These are phyloP conservation scores for Gonocerus acuteangulatus DNA, from an alignment of 2,888 invertebrate genomes.

Conservation along the genomic window DNA sequence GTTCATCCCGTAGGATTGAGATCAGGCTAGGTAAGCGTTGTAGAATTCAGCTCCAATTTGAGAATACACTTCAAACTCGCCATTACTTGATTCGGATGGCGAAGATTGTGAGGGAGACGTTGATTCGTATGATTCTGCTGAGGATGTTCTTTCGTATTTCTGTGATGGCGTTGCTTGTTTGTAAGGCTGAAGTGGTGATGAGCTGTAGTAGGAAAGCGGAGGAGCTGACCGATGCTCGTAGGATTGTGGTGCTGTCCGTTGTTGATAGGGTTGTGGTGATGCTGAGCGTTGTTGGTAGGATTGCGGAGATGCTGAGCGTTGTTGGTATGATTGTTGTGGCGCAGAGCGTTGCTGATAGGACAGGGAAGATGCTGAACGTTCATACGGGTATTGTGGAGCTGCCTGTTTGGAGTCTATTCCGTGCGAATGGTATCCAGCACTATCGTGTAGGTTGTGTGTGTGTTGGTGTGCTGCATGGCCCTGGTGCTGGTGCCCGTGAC, in stretches of 20 bases:
- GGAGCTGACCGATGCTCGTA: neutral
- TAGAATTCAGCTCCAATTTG: slow-evolving; percentile 13
- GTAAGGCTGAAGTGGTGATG: neutral
- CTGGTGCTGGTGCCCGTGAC: slow-evolving; percentile 32
- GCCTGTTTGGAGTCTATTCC: neutral
- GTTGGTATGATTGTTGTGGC: too few species aligned
- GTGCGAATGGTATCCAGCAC: neutral
- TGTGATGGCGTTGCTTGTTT: too few species aligned
- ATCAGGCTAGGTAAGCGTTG: slow-evolving; percentile 7
- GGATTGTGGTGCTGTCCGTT: neutral
- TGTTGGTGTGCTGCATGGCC: slow-evolving; percentile 29
- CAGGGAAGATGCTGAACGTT: too few species aligned
- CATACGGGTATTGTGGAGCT: neutral
- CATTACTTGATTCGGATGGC: neutral
- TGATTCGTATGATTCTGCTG: too few species aligned
- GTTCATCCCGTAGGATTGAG: too few species aligned
- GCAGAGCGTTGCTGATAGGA: too few species aligned
- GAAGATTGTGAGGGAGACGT: neutral
- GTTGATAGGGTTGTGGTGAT: too few species aligned
- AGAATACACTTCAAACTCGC: slow-evolving; percentile 15
- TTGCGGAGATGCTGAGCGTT: too few species aligned
- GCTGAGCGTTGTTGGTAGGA: too few species aligned
- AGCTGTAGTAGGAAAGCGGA: neutral
- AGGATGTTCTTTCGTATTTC: too few species aligned
- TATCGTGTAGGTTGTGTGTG: slow-evolving; percentile 20